Percentiles rank a stretch among this genome's conserved stretches.
Conservation (phyloP, 1,140 invertebrate genomes). For the Wiebesia pumilae region DNA sequence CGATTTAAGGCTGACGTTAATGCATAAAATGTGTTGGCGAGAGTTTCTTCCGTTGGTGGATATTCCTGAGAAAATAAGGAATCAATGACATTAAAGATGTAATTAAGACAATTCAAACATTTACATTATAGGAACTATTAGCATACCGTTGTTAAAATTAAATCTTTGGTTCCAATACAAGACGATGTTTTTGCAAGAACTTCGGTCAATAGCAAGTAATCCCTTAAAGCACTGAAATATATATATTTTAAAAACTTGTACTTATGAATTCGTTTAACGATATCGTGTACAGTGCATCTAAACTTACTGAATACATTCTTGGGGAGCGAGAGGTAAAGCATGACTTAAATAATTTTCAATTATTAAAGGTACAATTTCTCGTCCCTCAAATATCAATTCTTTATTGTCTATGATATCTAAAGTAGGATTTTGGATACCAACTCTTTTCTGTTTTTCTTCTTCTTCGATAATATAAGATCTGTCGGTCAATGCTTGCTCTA, state of each 20-base stretch:
- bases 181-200: slow-evolving; percentile 81
- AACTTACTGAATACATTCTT: slow-evolving; percentile 79
- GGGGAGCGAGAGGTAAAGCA: slow-evolving; percentile 83
- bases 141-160: slow-evolving; percentile 83
- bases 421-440: slow-evolving; percentile 80
- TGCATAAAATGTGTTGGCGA: slow-evolving; percentile 88
- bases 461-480: slow-evolving; percentile 86
- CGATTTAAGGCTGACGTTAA: slow-evolving; percentile 84
- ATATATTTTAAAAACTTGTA: slow-evolving; percentile 49
- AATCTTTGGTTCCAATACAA: slow-evolving; percentile 87
- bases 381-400: slow-evolving; percentile 81
- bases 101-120: slow-evolving; percentile 43
- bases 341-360: slow-evolving; percentile 78
- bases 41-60: slow-evolving; percentile 78
- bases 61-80: slow-evolving; percentile 78
- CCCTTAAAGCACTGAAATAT: slow-evolving; percentile 76
- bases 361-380: slow-evolving; percentile 76
- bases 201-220: slow-evolving; percentile 81
- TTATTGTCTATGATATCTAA: slow-evolving; percentile 81
- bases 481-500: slow-evolving; percentile 87
- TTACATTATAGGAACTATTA: slow-evolving; percentile 55
- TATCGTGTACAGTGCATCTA: background rate
- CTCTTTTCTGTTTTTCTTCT: slow-evolving; percentile 78
- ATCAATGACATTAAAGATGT: background rate
- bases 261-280: background rate